A percentile compares a stretch with the other conserved stretches of the same genome.
Evolutionary conservation across 2,113 vertebrate species (phyloP).

Genomic region (Uropsilus gracilis): DNA sequence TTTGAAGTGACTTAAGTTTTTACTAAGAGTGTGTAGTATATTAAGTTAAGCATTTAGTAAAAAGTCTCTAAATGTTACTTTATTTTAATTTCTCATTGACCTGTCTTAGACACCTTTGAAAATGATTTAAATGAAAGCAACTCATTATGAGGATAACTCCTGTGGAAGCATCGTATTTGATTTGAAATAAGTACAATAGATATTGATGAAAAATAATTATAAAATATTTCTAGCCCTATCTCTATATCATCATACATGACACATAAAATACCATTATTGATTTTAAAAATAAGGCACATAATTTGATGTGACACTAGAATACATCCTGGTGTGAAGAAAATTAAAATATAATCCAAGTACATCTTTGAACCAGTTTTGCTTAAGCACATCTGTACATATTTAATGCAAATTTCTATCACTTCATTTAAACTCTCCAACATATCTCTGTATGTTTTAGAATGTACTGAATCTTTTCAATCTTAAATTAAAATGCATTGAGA

Average conservation of each 20-base stretch:
- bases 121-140: neutral
- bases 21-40: neutral
- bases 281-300: slow-evolving; percentile 31
- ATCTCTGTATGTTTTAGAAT: neutral
- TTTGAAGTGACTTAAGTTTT: neutral
- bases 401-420: neutral
- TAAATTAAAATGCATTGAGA: slow-evolving; percentile 15
- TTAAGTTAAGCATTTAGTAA: neutral
- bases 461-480: neutral
- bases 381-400: neutral
- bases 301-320: slow-evolving; percentile 49
- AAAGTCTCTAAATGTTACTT: neutral
- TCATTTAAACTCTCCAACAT: slow-evolving; percentile 17
- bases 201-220: slow-evolving; percentile 39
- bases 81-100: slow-evolving; percentile 33
- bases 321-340: slow-evolving; percentile 4
- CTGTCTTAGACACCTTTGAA: neutral
- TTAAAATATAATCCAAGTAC: slow-evolving; percentile 23
- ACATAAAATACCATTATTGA: slow-evolving; percentile 16
- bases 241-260: slow-evolving; percentile 7
- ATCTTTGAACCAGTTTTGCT: slow-evolving; percentile 41
- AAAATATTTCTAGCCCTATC: neutral
- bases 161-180: slow-evolving; percentile 13
- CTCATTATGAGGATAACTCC: neutral
- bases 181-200: neutral